A percentile compares a stretch with the other conserved stretches of the same genome.
These are phyloP conservation scores for cat (Felis catus) DNA, from an alignment of 2,113 vertebrate species.

Conservation along the genomic window F.catus_Fca126_mat1.0 CM031411.1:21218501-21219000, in stretches of 20 bases:
- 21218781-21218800: too few species aligned
- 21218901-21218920: too few species aligned
- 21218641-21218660: neutral
- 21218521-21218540: neutral
- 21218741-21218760: neutral
- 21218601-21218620: neutral
- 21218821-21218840: too few species aligned
- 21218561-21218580: neutral
- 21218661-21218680: neutral
- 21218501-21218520: neutral
- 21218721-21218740: neutral
- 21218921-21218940: too few species aligned
- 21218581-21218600: neutral
- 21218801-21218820: too few species aligned
- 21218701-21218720: neutral
- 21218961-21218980: too few species aligned
- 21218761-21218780: too few species aligned
- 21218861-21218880: too few species aligned
- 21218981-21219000: too few species aligned
- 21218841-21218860: too few species aligned
- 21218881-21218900: too few species aligned
- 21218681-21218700: neutral
- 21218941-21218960: too few species aligned
- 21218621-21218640: neutral
- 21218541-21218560: neutral